These are phyloP conservation scores for Cavia aperea DNA, from an alignment of 2,113 vertebrate genomes.

Conservation along the genomic window DNA sequence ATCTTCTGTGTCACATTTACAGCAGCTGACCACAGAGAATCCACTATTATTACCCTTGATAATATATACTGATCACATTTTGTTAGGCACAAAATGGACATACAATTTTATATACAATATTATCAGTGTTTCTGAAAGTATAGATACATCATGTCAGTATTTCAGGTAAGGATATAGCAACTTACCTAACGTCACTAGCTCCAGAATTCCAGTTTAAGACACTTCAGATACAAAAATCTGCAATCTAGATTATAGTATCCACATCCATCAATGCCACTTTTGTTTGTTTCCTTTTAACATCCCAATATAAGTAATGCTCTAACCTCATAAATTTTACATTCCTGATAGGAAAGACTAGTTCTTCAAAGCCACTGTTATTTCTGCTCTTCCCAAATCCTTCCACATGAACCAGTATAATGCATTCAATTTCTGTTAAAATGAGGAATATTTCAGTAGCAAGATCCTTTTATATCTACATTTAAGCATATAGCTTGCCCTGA, in stretches of 20 bases:
- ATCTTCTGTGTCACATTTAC: not conserved
- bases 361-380: not conserved
- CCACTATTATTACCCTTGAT: not conserved
- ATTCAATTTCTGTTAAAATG: not conserved
- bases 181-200: not conserved
- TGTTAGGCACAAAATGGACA: not conserved
- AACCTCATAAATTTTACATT: not conserved
- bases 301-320: not conserved
- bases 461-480: constrained; percentile 15
- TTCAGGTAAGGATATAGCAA: not conserved
- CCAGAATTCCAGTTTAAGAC: not conserved
- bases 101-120: not conserved
- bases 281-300: not conserved
- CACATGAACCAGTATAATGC: not conserved
- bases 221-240: not conserved
- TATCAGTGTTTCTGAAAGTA: not conserved
- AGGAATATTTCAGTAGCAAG: not conserved
- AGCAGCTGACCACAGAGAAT: not conserved
- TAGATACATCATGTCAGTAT: not conserved
- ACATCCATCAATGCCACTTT: not conserved
- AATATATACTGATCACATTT: not conserved
- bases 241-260: not conserved
- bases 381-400: not conserved
- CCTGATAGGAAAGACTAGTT: not conserved
- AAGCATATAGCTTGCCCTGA: not conserved